Evolutionary conservation across 2,797 vertebrate genomes (phyloP), one percentile per base, ranked within the genome.

Genomic region (Gymnoscopelus microlampas): DNA sequence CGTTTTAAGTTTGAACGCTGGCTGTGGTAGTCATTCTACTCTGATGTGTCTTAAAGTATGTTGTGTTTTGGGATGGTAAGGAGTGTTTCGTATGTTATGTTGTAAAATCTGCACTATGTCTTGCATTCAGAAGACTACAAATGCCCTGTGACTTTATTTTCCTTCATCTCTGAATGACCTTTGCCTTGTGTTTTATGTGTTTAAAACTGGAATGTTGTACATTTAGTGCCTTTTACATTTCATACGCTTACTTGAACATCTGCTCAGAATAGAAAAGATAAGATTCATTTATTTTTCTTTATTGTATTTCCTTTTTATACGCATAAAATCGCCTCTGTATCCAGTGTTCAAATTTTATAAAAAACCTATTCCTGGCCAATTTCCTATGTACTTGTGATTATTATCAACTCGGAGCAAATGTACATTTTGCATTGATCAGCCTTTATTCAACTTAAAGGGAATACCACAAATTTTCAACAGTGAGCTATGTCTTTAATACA

Each of bases 201-300:
- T 87, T 83, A 91, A 88, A 94, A 95, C 94, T 94, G 94, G 93
- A 94, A 93, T 92, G 86, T 91, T 90, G 91, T 92, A 91, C 90
- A 91, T 92, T 91, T 90, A 93, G 93, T 95, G 94, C 94, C 94
- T 95, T 94, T 92, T 91, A 86, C 90, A 93, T 93, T 94, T 93
- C 86, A 90, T 91, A 86, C 87, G 90, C 91, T 92, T 89, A 93
- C 90, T 91, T 89, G 71, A 89, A 91, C 88, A 85, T 87, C 84
- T 88, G 88, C 88, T 91, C 74, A 66, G 77, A 85, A 81, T 82
- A 84, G 79, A 88, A 89, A 88, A 85, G 60, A 89, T 78, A 85
- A 89, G 84, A 91, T 84, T 88, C 86, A 82, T 91, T 89, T 89
- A 89, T 93, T 89, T 92, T 91, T 81, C 79, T 85, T 85, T 83